Evolutionary conservation across 1,140 invertebrate species (phyloP).

Genomic region (Pseudomyrmex concolor): DNA sequence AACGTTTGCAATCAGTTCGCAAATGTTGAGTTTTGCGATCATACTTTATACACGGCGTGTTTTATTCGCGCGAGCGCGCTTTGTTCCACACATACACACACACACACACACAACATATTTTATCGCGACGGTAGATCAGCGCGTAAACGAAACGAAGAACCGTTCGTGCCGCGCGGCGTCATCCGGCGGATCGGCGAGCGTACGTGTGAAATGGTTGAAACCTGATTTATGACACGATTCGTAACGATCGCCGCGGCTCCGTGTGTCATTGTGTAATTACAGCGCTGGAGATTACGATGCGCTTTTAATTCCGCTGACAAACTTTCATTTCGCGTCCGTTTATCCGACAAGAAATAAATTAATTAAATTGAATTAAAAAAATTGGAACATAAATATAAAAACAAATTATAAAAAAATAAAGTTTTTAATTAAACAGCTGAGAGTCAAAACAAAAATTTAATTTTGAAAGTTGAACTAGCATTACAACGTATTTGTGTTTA

Average conservation of each 20-base stretch:
- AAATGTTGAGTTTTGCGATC: constrained; percentile 6
- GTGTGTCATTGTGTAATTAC: constrained; percentile 56
- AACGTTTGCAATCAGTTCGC: background rate
- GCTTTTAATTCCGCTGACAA: constrained; percentile 15
- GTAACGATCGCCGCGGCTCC: constrained; percentile 13
- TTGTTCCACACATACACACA: background rate
- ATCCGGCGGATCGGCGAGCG: constrained; percentile 45
- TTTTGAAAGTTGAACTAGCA: background rate
- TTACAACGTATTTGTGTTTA: too few species aligned
- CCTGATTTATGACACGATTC: constrained; percentile 51
- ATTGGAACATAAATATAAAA: background rate
- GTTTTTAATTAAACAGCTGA: background rate
- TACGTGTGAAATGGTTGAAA: constrained; percentile 45
- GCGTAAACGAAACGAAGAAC: constrained; percentile 55
- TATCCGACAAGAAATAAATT: background rate
- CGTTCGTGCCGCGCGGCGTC: constrained; percentile 52
- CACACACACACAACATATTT: background rate
- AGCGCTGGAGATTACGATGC: constrained; percentile 32
- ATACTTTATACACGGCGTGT: constrained; percentile 10
- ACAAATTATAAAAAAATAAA: background rate
- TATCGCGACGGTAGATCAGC: constrained; percentile 54
- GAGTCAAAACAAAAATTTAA: background rate
- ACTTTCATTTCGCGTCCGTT: constrained; percentile 9
- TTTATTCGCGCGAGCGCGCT: background rate
- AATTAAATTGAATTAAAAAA: background rate